Evolutionary conservation across 37 sponge, comb jelly and placozoan species (phyloP).

Genomic region (Lycopodina hypogea): DNA sequence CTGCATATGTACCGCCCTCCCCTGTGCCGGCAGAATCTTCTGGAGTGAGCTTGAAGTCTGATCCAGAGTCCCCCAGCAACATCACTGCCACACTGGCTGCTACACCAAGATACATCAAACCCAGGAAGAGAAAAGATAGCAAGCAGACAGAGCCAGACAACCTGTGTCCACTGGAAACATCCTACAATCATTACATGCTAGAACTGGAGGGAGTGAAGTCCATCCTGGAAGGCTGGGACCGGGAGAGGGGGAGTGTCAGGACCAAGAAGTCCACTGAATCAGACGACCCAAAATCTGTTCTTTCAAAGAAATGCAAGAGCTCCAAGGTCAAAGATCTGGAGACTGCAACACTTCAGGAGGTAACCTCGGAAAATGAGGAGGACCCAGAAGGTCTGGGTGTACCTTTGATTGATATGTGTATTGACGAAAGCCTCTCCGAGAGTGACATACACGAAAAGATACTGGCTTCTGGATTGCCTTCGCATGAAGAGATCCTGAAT

Average conservation of each 20-base stretch:
- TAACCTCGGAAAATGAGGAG: constrained; percentile 37
- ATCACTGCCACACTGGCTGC: neutral
- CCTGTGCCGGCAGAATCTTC: constrained; percentile 11
- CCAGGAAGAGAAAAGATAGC: neutral
- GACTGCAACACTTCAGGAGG: neutral
- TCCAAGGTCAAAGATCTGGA: neutral
- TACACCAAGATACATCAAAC: neutral
- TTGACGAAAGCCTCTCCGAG: constrained; percentile 25
- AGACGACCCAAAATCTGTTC: constrained; percentile 33
- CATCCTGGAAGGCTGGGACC: constrained; percentile 82
- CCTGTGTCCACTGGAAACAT: constrained; percentile 17
- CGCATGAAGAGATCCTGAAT: constrained; percentile 72
- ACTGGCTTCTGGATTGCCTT: constrained; percentile 51
- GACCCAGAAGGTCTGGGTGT: constrained; percentile 79
- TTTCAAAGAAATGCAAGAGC: neutral
- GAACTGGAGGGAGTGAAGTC: constrained; percentile 18
- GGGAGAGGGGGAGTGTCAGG: constrained; percentile 34
- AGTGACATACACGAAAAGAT: constrained; percentile 43
- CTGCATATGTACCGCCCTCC: no score
- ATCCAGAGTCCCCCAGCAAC: neutral
- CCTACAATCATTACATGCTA: constrained; percentile 38
- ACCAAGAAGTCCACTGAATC: constrained; percentile 3
- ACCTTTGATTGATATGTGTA: constrained; percentile 59
- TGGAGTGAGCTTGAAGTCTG: constrained; percentile 18
- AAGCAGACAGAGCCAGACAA: neutral